A percentile compares a stretch with the other conserved stretches of the same genome.
Evolutionary conservation across 2,113 vertebrate species (phyloP).

Genomic region (Chionomys nivalis): DNA sequence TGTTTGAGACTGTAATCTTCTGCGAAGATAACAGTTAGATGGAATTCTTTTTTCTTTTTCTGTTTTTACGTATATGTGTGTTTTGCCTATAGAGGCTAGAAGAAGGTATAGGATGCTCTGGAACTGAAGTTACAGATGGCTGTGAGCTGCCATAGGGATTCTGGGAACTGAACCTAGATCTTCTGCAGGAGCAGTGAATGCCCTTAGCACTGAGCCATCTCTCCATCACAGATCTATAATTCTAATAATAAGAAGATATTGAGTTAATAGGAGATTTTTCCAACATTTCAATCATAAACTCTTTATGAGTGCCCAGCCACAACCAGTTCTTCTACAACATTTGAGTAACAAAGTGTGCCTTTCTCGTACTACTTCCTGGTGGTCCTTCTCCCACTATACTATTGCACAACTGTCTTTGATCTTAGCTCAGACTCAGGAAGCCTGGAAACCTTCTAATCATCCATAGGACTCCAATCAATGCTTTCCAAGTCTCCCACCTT

Average conservation of each 20-base stretch:
- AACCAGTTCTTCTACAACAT: background rate
- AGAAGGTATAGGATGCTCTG: background rate
- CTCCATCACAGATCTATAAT: background rate
- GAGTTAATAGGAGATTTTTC: background rate
- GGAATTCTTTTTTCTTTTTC: background rate
- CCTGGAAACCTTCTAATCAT: background rate
- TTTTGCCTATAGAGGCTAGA: background rate
- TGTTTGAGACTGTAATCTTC: background rate
- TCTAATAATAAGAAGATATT: background rate
- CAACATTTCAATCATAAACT: background rate
- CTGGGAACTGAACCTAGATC: background rate
- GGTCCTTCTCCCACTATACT: background rate
- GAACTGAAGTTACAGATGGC: background rate
- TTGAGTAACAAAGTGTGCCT: rapidly evolving
- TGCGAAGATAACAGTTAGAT: too few relatives aligned
- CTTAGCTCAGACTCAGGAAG: background rate
- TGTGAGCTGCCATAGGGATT: background rate
- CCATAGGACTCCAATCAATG: background rate
- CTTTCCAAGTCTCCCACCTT: background rate
- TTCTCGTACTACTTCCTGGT: background rate
- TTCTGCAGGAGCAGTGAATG: background rate
- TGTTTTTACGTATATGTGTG: background rate
- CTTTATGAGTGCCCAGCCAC: background rate
- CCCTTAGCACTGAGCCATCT: background rate
- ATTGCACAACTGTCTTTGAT: background rate